Evolutionary conservation across 2,888 invertebrate genomes (phyloP).

Genomic region (Calliphora vomitoria): DNA sequence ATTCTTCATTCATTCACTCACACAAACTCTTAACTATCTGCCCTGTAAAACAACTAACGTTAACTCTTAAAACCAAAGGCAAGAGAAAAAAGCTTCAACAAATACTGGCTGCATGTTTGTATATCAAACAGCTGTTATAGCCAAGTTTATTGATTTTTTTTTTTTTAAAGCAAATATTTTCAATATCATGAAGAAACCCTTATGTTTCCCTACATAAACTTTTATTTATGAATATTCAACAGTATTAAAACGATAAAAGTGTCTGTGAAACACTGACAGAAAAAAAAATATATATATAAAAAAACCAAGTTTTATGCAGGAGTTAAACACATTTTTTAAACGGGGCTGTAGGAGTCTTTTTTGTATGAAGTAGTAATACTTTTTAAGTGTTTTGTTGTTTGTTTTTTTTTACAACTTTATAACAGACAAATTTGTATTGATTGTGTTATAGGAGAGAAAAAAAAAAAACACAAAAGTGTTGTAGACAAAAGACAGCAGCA

Average conservation of each 20-base stretch:
- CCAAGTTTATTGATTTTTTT: conserved; percentile 79
- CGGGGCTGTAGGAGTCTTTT: conserved; percentile 27
- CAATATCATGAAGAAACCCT: conserved; percentile 56
- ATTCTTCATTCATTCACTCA: too few relatives aligned
- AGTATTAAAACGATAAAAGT: conserved; percentile 81
- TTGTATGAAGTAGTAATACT: conserved; percentile 17
- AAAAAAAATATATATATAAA: background rate
- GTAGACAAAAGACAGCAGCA: conserved; percentile 10
- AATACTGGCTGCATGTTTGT: background rate
- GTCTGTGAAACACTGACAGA: conserved; percentile 76
- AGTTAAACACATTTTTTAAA: conserved; percentile 40
- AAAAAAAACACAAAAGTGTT: conserved; percentile 22
- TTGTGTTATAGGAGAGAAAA: conserved; percentile 15
- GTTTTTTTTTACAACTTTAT: conserved; percentile 46
- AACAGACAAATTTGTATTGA: conserved; percentile 64
- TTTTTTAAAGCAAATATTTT: conserved; percentile 19
- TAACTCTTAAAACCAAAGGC: background rate
- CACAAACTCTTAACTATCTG: conserved; percentile 1
- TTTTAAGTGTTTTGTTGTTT: conserved; percentile 52
- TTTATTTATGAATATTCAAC: conserved; percentile 83
- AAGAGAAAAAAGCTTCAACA: background rate
- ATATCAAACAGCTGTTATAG: conserved; percentile 67
- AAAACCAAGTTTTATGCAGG: conserved; percentile 17
- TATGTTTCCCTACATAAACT: conserved; percentile 31
- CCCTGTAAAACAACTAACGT: background rate